Evolutionary conservation across 2,113 vertebrate genomes (phyloP).

Genomic region (Bagarius yarrelli): DNA sequence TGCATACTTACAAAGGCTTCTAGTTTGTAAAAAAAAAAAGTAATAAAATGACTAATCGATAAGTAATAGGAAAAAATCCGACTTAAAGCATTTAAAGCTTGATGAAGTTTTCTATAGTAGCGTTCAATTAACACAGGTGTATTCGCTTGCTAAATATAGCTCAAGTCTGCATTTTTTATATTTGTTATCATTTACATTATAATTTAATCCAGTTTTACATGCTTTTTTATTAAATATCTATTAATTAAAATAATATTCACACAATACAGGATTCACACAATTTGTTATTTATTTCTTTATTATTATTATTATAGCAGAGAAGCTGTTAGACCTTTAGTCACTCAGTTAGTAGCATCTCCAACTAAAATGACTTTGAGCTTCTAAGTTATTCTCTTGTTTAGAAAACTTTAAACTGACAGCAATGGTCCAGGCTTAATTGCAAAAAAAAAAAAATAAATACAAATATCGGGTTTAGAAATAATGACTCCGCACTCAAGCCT

Average conservation of each 20-base stretch:
- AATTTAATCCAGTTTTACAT: too few species aligned
- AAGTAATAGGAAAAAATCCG: conserved; percentile 24
- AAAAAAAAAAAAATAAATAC: conserved; percentile 35
- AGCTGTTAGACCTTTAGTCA: neutral
- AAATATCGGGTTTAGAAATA: conserved; percentile 51
- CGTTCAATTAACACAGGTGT: neutral
- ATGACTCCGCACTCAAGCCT: conserved; percentile 18
- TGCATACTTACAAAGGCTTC: conserved; percentile 38
- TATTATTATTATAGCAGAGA: neutral
- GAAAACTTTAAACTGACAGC: neutral
- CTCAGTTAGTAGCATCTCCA: neutral
- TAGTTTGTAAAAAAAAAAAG: conserved; percentile 38
- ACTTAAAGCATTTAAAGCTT: neutral
- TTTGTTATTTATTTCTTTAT: too few species aligned
- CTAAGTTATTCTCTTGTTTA: neutral
- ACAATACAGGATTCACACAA: neutral
- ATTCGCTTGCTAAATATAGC: neutral
- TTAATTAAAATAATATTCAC: neutral
- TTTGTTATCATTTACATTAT: too few species aligned
- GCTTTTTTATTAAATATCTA: too few species aligned
- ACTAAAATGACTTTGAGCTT: neutral
- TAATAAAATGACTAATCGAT: conserved; percentile 35
- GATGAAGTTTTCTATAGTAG: neutral
- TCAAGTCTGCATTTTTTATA: neutral
- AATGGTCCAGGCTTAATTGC: neutral